A percentile compares a stretch with the other conserved stretches of the same genome.
phyloP scores from a whole-genome alignment of 2,113 vertebrate genomes.

The Anguilla rostrata region DNA sequence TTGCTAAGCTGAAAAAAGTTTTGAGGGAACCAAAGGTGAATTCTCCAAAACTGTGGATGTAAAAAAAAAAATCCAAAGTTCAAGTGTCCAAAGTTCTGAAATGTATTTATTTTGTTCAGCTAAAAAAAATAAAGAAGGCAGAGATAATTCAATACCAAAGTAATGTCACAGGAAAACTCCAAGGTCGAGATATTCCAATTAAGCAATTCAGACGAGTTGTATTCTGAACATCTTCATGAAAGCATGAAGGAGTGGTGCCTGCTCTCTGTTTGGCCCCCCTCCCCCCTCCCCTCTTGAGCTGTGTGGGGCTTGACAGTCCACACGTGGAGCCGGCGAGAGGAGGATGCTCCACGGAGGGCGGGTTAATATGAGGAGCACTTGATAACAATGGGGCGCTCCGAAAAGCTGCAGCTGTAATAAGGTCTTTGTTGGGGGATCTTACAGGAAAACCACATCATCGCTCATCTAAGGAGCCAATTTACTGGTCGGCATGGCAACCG shows the following conservation, averaged over 20 bases:
- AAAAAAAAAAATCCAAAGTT: neutral
- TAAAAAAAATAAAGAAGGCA: neutral
- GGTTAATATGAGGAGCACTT: slow-evolving; percentile 77
- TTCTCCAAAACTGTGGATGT: neutral
- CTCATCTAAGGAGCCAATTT: slow-evolving; percentile 77
- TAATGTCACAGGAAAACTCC: neutral
- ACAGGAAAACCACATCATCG: slow-evolving; percentile 73
- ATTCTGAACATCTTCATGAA: neutral
- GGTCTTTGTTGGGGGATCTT: slow-evolving; percentile 76
- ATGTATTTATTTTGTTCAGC: neutral
- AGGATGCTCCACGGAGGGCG: slow-evolving; percentile 64
- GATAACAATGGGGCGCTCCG: slow-evolving; percentile 75
- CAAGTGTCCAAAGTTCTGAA: neutral
- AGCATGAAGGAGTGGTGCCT: neutral
- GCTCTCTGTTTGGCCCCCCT: neutral
- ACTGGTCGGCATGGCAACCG: slow-evolving; percentile 74
- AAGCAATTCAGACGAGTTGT: neutral
- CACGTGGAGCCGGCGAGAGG: slow-evolving; percentile 39
- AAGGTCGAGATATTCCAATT: neutral
- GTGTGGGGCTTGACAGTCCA: neutral
- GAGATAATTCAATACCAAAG: neutral
- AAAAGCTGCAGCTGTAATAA: slow-evolving; percentile 75
- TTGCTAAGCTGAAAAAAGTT: neutral
- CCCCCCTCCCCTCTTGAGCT: neutral
- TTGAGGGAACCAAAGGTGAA: neutral